phyloP scores from a whole-genome alignment of 2,888 invertebrate species.

The Arenicola marina region DNA sequence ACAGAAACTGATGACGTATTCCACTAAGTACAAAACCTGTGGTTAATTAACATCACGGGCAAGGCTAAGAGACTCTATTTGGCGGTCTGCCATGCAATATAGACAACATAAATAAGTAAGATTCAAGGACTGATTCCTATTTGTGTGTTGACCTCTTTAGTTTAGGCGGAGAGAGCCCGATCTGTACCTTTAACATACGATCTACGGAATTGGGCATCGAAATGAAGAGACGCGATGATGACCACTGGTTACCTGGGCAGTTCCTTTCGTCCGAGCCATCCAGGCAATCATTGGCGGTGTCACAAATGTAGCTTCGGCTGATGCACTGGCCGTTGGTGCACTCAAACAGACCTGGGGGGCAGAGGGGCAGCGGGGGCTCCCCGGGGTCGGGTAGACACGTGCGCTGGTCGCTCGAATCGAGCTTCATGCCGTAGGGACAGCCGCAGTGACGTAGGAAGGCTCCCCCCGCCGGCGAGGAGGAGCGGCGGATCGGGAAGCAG shows the following conservation, averaged over 20 bases:
- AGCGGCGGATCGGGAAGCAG: conserved; percentile 86
- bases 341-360: conserved; percentile 50
- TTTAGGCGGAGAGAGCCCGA: no score
- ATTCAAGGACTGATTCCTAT: no score
- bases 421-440: conserved; percentile 89
- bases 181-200: no score
- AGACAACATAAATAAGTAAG: no score
- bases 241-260: conserved; percentile 11
- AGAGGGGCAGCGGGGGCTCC: conserved; percentile 62
- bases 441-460: conserved; percentile 69
- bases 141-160: no score
- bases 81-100: no score
- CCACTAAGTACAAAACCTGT: no score
- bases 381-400: conserved; percentile 79
- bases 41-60: no score
- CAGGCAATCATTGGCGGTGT: conserved; percentile 97
- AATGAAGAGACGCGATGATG: no score
- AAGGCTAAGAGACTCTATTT: no score
- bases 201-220: no score
- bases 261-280: conserved; percentile 64
- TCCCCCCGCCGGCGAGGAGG: conserved; percentile 63
- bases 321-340: conserved; percentile 55
- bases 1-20: no score
- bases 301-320: conserved; percentile 69
- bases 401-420: conserved; percentile 69